These are phyloP conservation scores for Calephelis nemesis DNA, from an alignment of 1,140 invertebrate genomes.

Conservation along the genomic window DNA sequence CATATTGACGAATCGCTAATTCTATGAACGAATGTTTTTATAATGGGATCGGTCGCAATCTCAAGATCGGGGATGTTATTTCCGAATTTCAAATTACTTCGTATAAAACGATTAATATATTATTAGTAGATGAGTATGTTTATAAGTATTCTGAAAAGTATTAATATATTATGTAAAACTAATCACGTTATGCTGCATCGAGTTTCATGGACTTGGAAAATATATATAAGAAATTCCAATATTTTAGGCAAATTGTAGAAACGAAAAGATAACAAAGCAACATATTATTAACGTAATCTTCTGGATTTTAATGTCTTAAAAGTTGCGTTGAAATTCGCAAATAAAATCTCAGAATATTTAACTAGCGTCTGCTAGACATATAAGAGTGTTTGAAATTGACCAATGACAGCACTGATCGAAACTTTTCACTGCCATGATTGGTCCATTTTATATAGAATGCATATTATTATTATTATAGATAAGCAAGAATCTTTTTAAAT, in stretches of 20 bases:
- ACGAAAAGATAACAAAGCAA: conserved; percentile 17
- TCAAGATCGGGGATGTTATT: conserved; percentile 68
- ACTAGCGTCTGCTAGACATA: conserved; percentile 73
- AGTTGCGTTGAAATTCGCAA: conserved; percentile 53
- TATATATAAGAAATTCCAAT: conserved; percentile 24
- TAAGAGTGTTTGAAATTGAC: conserved; percentile 73
- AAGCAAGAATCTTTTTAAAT: conserved; percentile 20
- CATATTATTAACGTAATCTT: conserved; percentile 23
- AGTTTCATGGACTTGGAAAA: conserved; percentile 23
- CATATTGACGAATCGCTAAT: conserved; percentile 72
- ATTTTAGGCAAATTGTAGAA: conserved; percentile 9
- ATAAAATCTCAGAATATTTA: conserved; percentile 64
- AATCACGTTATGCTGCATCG: conserved; percentile 24
- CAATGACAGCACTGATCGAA: conserved; percentile 71
- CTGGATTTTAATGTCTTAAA: conserved; percentile 20
- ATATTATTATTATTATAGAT: conserved; percentile 45
- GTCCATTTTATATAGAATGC: conserved; percentile 71
- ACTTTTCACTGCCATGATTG: conserved; percentile 72
- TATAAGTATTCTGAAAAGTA: conserved; percentile 22
- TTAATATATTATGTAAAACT: conserved; percentile 21
- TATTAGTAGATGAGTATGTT: conserved; percentile 24
- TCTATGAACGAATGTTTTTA: conserved; percentile 68
- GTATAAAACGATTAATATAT: conserved; percentile 25
- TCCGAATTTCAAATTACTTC: conserved; percentile 45
- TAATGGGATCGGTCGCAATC: conserved; percentile 69